Conservation (phyloP, 2,888 invertebrate genomes). For the Chalcosyrphus nemorum region DNA sequence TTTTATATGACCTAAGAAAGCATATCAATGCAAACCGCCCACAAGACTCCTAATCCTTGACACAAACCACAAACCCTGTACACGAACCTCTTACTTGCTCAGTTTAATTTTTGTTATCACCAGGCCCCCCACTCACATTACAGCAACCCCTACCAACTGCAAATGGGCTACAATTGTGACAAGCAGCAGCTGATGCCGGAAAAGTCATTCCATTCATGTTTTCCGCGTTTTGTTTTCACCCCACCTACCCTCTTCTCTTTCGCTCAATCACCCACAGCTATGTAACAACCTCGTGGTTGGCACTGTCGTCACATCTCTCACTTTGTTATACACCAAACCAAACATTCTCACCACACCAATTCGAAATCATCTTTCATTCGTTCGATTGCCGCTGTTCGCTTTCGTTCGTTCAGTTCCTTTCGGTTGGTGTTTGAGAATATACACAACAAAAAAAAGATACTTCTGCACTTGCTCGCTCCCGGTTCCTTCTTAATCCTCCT, state of each 20-base stretch:
- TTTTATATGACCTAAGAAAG: neutral
- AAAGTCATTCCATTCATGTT: constrained; percentile 48
- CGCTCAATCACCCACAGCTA: neutral
- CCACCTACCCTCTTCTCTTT: neutral
- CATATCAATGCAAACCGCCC: neutral
- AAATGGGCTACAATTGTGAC: constrained; percentile 37
- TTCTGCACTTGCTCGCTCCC: constrained; percentile 13
- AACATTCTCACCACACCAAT: neutral
- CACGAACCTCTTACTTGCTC: neutral
- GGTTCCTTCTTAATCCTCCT: neutral
- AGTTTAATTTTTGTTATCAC: constrained; percentile 27
- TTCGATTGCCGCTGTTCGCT: constrained; percentile 32
- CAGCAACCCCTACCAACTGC: neutral
- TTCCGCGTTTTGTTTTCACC: constrained; percentile 19
- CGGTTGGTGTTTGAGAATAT: constrained; percentile 1
- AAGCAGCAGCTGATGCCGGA: constrained; percentile 62
- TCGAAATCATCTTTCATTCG: constrained; percentile 59
- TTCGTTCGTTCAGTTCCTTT: constrained; percentile 33
- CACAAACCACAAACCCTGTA: neutral
- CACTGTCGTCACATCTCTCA: neutral
- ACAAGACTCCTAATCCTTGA: neutral
- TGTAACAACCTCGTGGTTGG: constrained; percentile 15
- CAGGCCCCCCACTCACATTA: neutral
- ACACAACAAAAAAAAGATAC: neutral
- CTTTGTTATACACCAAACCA: neutral